Evolutionary conservation across 2,113 vertebrate genomes (phyloP), one percentile per base, ranked within the genome.

Genomic region (Silurus meridionalis): DNA sequence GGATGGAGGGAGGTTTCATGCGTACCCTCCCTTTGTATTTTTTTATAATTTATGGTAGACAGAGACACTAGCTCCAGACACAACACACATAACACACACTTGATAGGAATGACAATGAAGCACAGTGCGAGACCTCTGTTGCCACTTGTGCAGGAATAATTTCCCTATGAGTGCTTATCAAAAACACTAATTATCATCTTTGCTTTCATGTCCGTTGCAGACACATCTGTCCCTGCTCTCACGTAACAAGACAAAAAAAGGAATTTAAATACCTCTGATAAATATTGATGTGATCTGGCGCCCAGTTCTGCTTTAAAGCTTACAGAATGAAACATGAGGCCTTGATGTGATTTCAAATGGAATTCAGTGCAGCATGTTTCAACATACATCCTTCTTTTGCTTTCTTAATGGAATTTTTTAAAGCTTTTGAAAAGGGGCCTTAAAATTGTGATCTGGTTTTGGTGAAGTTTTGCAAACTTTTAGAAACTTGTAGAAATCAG

Each of bases 191-290:
- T 88, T 91, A 82, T 88, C 48, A 87, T 83, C 75, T 84, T 74
- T 60, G 46, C 82, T 90, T 89, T 89, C 80, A 91, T 92, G 91
- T 90, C 66, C 86, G 79, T 86, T 87, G 85, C 75, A 90, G 80
- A 57, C 85, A 88, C 87, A 90, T 90, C 85, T 88, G 87, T 87
- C 72, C 84, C 86, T 52, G 88, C 83, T 85, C 50, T 87, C 88
- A 88, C 19, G 69, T 86, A 86, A 91, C 84, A 82, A 89, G 90
- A 89, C 81, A 88, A 86, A 57, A 83, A 88, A 11, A 80, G 46
- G 80, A 83, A 87, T 85, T 83, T 28, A 87, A 90, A 87, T 87
- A 80, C 75, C 71, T 80, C 83, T 85, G 79, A 83, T 89, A 79
- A 89, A 89, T 89, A 89, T 89, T 87, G 66, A 89, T 89, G 88